phyloP scores from a whole-genome alignment of 2,888 invertebrate genomes.

The Trachelus tabidus region DNA sequence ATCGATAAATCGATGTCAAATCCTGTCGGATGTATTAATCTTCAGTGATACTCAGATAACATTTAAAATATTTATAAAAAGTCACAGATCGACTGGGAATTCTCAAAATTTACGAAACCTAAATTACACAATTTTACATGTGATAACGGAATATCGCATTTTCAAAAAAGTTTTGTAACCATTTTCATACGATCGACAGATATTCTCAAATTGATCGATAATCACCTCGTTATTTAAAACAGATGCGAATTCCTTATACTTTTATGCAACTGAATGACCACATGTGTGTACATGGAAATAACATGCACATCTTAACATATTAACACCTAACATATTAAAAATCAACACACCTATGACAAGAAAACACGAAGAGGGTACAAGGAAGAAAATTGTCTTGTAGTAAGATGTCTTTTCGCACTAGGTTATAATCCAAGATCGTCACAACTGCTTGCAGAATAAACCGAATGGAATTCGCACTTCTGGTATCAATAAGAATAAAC shows the following conservation, averaged over 20 bases:
- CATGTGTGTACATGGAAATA: too few species aligned
- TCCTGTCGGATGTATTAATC: background rate
- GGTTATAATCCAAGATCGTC: background rate
- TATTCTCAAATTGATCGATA: background rate
- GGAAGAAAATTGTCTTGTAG: background rate
- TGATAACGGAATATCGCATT: background rate
- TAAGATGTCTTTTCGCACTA: background rate
- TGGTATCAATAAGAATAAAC: background rate
- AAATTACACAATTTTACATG: background rate
- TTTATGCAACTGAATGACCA: background rate
- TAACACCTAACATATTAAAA: background rate
- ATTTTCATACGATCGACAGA: background rate
- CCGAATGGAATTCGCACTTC: background rate
- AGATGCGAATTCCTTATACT: background rate
- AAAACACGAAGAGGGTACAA: background rate
- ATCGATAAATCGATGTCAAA: background rate
- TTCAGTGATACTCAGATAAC: background rate
- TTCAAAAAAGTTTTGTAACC: background rate
- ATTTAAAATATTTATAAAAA: background rate
- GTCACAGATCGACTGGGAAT: background rate
- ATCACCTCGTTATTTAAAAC: background rate
- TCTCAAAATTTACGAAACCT: background rate
- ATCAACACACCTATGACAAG: background rate
- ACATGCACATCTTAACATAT: too few species aligned
- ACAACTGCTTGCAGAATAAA: background rate